Percentiles rank a stretch among this genome's conserved stretches.
phyloP scores from a whole-genome alignment of 2,888 invertebrate genomes.

The Junonia oenone region DNA sequence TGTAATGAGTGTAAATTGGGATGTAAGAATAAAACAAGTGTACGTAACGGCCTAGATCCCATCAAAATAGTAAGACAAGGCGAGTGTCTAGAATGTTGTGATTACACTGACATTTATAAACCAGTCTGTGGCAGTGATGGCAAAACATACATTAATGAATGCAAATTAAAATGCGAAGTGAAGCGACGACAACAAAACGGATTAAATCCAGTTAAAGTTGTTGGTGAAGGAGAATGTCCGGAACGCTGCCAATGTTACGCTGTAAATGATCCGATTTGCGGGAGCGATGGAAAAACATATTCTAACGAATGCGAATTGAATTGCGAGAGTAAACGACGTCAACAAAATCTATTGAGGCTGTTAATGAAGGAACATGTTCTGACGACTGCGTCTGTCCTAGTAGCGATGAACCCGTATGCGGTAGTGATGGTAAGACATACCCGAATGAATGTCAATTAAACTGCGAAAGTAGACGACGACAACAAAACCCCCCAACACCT shows the following conservation, averaged over 20 bases:
- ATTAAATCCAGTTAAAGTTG: slow-evolving; percentile 3
- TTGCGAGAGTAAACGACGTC: no score
- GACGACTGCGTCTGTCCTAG: no score
- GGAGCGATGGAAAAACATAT: slow-evolving; percentile 25
- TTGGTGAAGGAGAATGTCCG: slow-evolving; percentile 21
- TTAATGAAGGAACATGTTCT: no score
- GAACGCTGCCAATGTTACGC: slow-evolving; percentile 27
- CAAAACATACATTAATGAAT: slow-evolving; percentile 26
- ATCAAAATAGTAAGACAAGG: slow-evolving; percentile 13
- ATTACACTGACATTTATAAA: slow-evolving; percentile 12
- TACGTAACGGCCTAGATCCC: neutral
- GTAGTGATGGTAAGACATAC: no score
- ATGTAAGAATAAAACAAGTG: slow-evolving; percentile 25
- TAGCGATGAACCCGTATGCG: no score
- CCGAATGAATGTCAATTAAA: no score
- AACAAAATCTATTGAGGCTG: no score
- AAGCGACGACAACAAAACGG: slow-evolving; percentile 7
- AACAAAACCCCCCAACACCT: no score
- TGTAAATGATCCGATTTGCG: slow-evolving; percentile 27
- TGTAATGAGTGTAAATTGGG: slow-evolving; percentile 20
- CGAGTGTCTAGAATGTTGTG: slow-evolving; percentile 16
- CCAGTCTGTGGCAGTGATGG: slow-evolving; percentile 32
- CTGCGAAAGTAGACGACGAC: no score
- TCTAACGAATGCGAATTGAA: no score
- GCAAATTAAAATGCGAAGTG: slow-evolving; percentile 26